Conservation (phyloP, 2,888 invertebrate genomes). For the Aphrophora alni region DNA sequence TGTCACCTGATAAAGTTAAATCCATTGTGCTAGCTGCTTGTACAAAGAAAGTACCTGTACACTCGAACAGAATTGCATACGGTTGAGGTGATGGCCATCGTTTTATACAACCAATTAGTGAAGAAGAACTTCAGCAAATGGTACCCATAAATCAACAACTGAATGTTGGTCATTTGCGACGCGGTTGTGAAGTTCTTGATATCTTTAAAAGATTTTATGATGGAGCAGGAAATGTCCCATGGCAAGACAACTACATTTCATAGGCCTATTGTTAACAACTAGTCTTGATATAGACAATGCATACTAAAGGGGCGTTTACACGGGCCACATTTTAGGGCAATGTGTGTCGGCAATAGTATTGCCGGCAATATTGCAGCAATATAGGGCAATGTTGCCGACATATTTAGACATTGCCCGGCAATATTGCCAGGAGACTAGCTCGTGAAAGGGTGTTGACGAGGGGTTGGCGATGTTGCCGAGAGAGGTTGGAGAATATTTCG, state of each 20-base stretch:
- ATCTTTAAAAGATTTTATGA: slow-evolving; percentile 21
- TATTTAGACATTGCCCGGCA: too few relatives aligned
- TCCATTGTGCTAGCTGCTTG: slow-evolving; percentile 24
- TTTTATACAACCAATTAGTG: slow-evolving; percentile 2
- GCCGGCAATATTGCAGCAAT: background rate
- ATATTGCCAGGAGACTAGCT: too few relatives aligned
- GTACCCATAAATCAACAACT: slow-evolving; percentile 16
- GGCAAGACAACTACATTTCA: slow-evolving; percentile 20
- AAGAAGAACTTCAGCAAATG: slow-evolving; percentile 18
- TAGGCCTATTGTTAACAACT: slow-evolving; percentile 3
- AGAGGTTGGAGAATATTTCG: too few relatives aligned
- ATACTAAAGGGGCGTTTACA: background rate
- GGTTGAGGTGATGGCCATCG: slow-evolving; percentile 10
- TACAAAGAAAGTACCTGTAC: slow-evolving; percentile 1
- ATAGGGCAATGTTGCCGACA: background rate
- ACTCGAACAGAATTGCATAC: background rate
- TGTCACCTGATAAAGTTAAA: slow-evolving; percentile 37
- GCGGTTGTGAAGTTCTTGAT: background rate
- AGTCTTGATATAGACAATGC: background rate
- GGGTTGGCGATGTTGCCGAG: too few relatives aligned
- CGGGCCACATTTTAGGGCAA: too few relatives aligned
- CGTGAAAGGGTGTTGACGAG: too few relatives aligned
- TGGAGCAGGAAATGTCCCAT: slow-evolving; percentile 23
- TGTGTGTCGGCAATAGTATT: background rate
- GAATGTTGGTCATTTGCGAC: slow-evolving; percentile 7